phyloP scores from a whole-genome alignment of 2,888 invertebrate genomes.

The Pyralis farinalis region DNA sequence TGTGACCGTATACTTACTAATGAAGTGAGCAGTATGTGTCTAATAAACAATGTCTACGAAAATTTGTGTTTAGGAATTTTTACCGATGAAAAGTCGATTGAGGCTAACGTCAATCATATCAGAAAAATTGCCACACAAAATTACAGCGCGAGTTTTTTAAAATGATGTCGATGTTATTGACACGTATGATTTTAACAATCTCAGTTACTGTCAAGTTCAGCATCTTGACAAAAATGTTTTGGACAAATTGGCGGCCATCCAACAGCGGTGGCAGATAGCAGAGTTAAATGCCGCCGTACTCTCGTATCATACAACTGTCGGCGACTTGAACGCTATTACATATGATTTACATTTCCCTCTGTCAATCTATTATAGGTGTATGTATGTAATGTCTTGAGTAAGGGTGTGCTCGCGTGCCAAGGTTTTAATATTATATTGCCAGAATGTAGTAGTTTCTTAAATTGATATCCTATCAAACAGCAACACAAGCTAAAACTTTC shows the following conservation, averaged over 20 bases:
- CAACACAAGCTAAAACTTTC: too few relatives aligned
- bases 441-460: slow-evolving; percentile 5
- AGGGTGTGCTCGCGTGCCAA: slow-evolving; percentile 13
- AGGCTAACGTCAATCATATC: too few relatives aligned
- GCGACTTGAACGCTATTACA: slow-evolving; percentile 51
- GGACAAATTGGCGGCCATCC: slow-evolving; percentile 59
- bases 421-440: slow-evolving; percentile 8
- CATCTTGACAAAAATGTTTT: slow-evolving; percentile 42
- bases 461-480: too few relatives aligned
- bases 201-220: slow-evolving; percentile 16
- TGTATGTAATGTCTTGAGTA: slow-evolving; percentile 15
- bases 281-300: slow-evolving; percentile 47
- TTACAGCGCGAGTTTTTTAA: too few relatives aligned
- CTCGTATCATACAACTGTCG: slow-evolving; percentile 49
- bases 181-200: neutral
- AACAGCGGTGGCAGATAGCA: slow-evolving; percentile 47
- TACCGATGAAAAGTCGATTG: too few relatives aligned
- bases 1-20: too few relatives aligned
- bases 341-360: slow-evolving; percentile 56
- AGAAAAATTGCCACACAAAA: too few relatives aligned
- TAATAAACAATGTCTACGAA: too few relatives aligned
- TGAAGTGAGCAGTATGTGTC: too few relatives aligned
- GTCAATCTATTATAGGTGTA: slow-evolving; percentile 34
- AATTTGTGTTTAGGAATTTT: too few relatives aligned
- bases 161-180: too few relatives aligned